Evolutionary conservation across 2,888 invertebrate species (phyloP).

Genomic region (Lithophane leautieri): DNA sequence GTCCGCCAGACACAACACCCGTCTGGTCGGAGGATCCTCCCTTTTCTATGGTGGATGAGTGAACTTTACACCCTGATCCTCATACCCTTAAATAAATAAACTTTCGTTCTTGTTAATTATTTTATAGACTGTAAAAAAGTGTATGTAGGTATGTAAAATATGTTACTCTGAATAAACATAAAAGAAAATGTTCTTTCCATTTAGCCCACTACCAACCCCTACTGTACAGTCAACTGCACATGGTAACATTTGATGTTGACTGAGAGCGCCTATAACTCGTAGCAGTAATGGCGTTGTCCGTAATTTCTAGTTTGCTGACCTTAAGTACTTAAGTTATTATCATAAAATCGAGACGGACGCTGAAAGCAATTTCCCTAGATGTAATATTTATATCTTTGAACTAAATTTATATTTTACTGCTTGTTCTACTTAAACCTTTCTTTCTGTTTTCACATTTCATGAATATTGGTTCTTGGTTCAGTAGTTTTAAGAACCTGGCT

Average conservation of each 20-base stretch:
- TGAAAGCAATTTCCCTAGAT: slow-evolving; percentile 5
- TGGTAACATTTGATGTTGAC: neutral
- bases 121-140: neutral
- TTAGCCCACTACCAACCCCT: too few species aligned
- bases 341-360: neutral
- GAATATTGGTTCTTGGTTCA: too few species aligned
- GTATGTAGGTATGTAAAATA: neutral
- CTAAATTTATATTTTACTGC: slow-evolving; percentile 18
- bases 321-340: neutral
- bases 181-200: neutral
- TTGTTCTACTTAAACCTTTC: neutral
- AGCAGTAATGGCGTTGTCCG: neutral
- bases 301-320: neutral
- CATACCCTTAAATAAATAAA: too few species aligned
- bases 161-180: too few species aligned
- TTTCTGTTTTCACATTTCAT: neutral
- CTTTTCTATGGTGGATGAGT: too few species aligned
- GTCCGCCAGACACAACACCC: too few species aligned
- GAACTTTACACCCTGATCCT: too few species aligned
- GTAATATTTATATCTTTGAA: neutral
- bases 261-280: neutral
- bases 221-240: neutral
- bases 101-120: too few species aligned
- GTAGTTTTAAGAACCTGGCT: slow-evolving; percentile 3
- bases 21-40: too few species aligned